phyloP scores from a whole-genome alignment of 1,140 invertebrate species.

The Dryas iulia region DNA sequence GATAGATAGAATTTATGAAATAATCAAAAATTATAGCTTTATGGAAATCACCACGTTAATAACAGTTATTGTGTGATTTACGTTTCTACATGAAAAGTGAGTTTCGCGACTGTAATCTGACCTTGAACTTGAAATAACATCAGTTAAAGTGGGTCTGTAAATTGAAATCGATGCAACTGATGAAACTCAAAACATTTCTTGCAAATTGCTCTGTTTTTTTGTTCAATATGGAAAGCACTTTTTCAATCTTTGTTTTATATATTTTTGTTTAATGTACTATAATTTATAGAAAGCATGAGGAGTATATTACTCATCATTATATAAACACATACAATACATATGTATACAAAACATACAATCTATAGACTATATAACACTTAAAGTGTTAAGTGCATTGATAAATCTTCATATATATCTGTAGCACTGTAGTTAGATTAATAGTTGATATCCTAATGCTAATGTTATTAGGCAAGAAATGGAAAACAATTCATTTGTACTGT shows the following conservation, averaged over 20 bases:
- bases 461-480: no score
- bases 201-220: neutral
- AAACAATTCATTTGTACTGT: no score
- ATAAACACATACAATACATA: no score
- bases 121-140: constrained; percentile 26
- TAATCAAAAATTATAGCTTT: neutral
- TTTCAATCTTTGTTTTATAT: neutral
- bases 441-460: no score
- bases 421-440: no score
- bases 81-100: neutral
- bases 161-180: constrained; percentile 14
- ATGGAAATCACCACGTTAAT: neutral
- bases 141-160: constrained; percentile 20
- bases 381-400: no score
- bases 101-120: constrained; percentile 9
- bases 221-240: neutral
- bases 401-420: no score
- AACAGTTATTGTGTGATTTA: neutral
- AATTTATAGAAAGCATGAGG: no score
- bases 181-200: constrained; percentile 9
- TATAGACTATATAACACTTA: no score
- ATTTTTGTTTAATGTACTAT: neutral
- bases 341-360: no score
- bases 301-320: no score
- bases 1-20: neutral